Conservation (phyloP, 2,113 vertebrate genomes). For the Eulacestoma nigropectus region DNA sequence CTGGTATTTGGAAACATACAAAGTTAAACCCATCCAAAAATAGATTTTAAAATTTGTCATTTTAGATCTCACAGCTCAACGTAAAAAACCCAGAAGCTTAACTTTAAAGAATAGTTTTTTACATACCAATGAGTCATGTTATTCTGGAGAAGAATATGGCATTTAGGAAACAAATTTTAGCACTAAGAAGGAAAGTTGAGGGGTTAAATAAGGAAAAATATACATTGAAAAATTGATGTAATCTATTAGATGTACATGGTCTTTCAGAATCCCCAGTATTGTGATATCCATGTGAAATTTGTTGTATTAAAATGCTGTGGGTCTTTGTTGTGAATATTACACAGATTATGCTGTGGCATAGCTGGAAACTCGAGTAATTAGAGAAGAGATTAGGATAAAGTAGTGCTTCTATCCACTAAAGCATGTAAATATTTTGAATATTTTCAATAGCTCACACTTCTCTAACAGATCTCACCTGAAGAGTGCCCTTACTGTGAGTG, state of each 20-base stretch:
- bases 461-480: slow-evolving; percentile 32
- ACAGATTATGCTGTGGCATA: neutral
- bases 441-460: slow-evolving; percentile 37
- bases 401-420: slow-evolving; percentile 28
- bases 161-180: neutral
- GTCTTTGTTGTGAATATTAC: neutral
- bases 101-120: neutral
- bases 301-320: neutral
- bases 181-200: neutral
- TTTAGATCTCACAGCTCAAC: neutral
- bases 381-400: slow-evolving; percentile 49
- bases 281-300: neutral
- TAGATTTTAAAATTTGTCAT: neutral
- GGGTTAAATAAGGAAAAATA: neutral
- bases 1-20: neutral
- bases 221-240: neutral
- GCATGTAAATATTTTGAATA: slow-evolving; percentile 69
- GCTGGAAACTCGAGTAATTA: slow-evolving; percentile 39
- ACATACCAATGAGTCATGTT: neutral
- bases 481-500: neutral
- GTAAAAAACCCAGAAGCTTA: neutral
- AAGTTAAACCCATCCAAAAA: neutral
- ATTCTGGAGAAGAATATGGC: neutral
- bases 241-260: neutral
- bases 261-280: neutral